A percentile compares a stretch with the other conserved stretches of the same genome.
These are phyloP conservation scores for Ceratosolen fusciceps DNA, from an alignment of 1,140 invertebrate genomes.

Conservation along the genomic window DNA sequence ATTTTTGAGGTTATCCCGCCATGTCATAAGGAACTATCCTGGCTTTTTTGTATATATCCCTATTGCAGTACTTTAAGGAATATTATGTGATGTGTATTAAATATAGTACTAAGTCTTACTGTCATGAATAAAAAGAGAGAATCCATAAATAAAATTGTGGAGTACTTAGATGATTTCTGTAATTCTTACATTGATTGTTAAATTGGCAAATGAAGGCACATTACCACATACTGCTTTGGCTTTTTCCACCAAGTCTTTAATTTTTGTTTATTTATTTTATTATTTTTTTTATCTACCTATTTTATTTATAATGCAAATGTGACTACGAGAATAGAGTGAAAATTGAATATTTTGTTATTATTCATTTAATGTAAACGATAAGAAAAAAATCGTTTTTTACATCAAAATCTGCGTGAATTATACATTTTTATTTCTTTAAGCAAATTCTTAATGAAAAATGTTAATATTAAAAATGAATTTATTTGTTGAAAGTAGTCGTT, in stretches of 20 bases:
- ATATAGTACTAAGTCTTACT: conserved; percentile 66
- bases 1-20: conserved; percentile 38
- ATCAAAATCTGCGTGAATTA: no score
- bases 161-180: conserved; percentile 29
- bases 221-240: background rate
- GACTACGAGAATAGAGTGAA: no score
- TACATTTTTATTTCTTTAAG: no score
- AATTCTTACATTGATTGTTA: background rate
- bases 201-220: background rate
- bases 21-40: conserved; percentile 60
- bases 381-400: no score
- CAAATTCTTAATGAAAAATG: no score
- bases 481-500: background rate
- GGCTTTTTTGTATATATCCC: conserved; percentile 71
- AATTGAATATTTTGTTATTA: no score
- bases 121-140: conserved; percentile 63
- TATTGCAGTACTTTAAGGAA: conserved; percentile 63
- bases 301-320: no score
- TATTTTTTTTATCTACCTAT: background rate
- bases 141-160: conserved; percentile 53
- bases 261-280: background rate
- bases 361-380: no score
- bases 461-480: background rate
- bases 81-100: conserved; percentile 69
- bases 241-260: background rate